A percentile compares a stretch with the other conserved stretches of the same genome.
Evolutionary conservation across 1,140 invertebrate species (phyloP).

Genomic region (Habropoda laboriosa): DNA sequence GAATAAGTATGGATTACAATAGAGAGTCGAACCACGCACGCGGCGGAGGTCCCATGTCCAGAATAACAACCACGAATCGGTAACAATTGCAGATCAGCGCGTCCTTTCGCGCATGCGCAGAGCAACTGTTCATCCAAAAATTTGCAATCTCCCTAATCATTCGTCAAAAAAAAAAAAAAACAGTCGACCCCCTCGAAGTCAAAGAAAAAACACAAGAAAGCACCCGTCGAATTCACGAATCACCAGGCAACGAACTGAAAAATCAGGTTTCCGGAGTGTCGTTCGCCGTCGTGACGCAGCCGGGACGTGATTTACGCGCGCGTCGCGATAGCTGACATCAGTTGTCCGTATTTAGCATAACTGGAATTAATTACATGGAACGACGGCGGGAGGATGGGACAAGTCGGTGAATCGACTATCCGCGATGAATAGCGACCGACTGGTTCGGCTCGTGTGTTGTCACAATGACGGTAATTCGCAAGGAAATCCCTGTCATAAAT

Average conservation of each 20-base stretch:
- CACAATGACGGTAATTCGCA: slow-evolving; percentile 36
- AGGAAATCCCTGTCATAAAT: slow-evolving; percentile 60
- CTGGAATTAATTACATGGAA: slow-evolving; percentile 55
- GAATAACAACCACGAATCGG: too few species aligned
- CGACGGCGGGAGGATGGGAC: neutral
- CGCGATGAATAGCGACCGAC: slow-evolving; percentile 18
- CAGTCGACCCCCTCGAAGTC: too few species aligned
- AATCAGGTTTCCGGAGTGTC: slow-evolving; percentile 46
- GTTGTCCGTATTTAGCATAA: slow-evolving; percentile 52
- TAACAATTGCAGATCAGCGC: too few species aligned
- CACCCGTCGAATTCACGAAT: too few species aligned
- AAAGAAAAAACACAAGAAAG: too few species aligned
- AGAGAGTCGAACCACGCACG: too few species aligned
- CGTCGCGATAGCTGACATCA: slow-evolving; percentile 44
- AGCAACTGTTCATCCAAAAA: too few species aligned
- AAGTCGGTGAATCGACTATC: neutral
- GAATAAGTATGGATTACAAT: too few species aligned
- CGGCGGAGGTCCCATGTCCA: too few species aligned
- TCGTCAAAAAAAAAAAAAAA: too few species aligned
- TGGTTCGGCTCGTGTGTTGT: neutral
- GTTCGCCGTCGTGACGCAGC: slow-evolving; percentile 28
- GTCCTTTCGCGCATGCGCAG: too few species aligned
- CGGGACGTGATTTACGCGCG: slow-evolving; percentile 29
- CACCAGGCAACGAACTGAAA: slow-evolving; percentile 34
- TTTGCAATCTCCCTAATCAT: too few species aligned